A percentile compares a stretch with the other conserved stretches of the same genome.
Conservation (phyloP, 2,797 vertebrate species). For the Tragelaphus oryx region DNA sequence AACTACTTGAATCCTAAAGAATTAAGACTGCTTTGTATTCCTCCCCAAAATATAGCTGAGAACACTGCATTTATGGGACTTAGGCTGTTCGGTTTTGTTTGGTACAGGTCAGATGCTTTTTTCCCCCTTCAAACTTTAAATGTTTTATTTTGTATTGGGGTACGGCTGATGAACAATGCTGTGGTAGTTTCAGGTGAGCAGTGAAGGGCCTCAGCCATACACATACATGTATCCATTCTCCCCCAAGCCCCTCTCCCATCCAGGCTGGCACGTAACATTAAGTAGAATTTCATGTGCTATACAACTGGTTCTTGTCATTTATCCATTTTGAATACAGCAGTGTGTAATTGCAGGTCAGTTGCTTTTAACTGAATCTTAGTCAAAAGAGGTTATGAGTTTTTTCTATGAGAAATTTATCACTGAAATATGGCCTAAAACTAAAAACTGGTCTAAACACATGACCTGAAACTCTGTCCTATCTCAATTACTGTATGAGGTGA, state of each 20-base stretch:
- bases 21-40: constrained; percentile 7
- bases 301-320: neutral
- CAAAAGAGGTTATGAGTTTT: constrained; percentile 19
- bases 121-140: neutral
- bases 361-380: neutral
- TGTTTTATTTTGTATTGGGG: neutral
- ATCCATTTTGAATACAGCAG: neutral
- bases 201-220: neutral
- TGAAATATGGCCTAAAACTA: constrained; percentile 45
- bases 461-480: constrained; percentile 27
- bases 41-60: constrained; percentile 32
- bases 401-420: constrained; percentile 33
- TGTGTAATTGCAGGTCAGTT: neutral
- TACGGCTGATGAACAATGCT: neutral
- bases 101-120: neutral
- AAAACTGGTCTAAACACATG: constrained; percentile 37
- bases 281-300: neutral
- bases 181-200: neutral
- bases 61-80: neutral
- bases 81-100: neutral
- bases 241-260: neutral
- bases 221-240: neutral
- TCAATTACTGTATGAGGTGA: constrained; percentile 22
- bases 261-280: neutral
- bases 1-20: constrained; percentile 2